A percentile compares a stretch with the other conserved stretches of the same genome.
These are phyloP conservation scores for Melanotaenia boesemani DNA, from an alignment of 2,797 vertebrate genomes.

Conservation along the genomic window DNA sequence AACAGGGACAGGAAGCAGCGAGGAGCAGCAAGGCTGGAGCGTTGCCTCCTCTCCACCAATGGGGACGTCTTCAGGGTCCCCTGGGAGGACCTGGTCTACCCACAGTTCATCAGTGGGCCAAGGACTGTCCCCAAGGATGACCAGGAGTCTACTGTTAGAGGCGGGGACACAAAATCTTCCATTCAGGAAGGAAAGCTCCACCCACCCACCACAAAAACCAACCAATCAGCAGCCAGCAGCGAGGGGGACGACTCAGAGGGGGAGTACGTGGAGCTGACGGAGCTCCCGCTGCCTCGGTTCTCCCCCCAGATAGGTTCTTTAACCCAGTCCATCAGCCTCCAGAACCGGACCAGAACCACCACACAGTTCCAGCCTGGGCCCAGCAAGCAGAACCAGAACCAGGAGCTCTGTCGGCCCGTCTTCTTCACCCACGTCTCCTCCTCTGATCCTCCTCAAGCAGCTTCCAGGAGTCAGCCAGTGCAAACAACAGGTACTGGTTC, in stretches of 20 bases:
- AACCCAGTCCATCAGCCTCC: conserved; percentile 79
- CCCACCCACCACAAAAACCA: background rate
- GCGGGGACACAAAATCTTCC: background rate
- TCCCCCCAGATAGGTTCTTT: conserved; percentile 84
- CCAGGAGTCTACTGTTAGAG: conserved; percentile 14
- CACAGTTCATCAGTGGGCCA: conserved; percentile 84
- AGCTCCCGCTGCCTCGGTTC: conserved; percentile 77
- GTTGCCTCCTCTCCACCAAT: conserved; percentile 84
- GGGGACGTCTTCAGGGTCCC: conserved; percentile 86
- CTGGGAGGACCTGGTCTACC: conserved; percentile 89
- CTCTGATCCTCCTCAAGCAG: conserved; percentile 9
- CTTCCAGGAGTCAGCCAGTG: background rate
- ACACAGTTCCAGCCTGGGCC: background rate
- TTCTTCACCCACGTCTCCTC: background rate
- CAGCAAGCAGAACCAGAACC: conserved; percentile 36
- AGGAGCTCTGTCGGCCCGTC: conserved; percentile 20
- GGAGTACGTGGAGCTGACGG: conserved; percentile 86
- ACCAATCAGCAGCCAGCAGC: conserved; percentile 51
- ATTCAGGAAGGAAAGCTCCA: conserved; percentile 29
- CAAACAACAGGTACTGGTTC: conserved; percentile 27
- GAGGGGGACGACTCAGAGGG: conserved; percentile 80
- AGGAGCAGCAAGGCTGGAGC: conserved; percentile 77
- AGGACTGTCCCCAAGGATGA: conserved; percentile 40
- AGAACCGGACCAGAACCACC: conserved; percentile 68
- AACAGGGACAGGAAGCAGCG: conserved; percentile 81